These are phyloP conservation scores for Diogma glabrata DNA, from an alignment of 2,888 invertebrate species.

Conservation along the genomic window DNA sequence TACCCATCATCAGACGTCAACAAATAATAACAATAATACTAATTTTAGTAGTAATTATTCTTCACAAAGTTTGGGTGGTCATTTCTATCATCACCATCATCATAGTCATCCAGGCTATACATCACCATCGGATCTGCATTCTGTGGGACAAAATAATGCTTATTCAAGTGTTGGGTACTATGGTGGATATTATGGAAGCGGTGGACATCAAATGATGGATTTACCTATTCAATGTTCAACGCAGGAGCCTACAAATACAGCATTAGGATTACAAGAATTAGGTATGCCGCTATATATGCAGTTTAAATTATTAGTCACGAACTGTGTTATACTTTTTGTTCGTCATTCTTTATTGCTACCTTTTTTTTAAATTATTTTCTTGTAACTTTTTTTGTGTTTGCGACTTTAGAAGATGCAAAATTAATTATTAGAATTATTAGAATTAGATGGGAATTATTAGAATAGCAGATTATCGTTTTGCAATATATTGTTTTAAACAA, in stretches of 20 bases:
- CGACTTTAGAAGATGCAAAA: too few relatives aligned
- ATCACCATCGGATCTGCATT: constrained; percentile 28
- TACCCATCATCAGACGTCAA: constrained; percentile 8
- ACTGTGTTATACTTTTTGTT: too few relatives aligned
- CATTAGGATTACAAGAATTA: constrained; percentile 35
- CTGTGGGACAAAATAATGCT: constrained; percentile 25
- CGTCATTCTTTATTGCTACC: too few relatives aligned
- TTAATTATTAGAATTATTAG: too few relatives aligned
- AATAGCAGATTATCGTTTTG: too few relatives aligned
- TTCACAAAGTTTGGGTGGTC: constrained; percentile 42
- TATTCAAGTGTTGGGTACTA: constrained; percentile 28
- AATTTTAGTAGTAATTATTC: constrained; percentile 43
- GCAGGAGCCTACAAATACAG: constrained; percentile 35
- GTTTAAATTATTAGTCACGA: too few relatives aligned
- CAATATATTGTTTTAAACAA: too few relatives aligned
- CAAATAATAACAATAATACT: constrained; percentile 16
- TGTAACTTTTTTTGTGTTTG: too few relatives aligned
- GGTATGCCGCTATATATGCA: too few relatives aligned
- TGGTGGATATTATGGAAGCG: constrained; percentile 32
- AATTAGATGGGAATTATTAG: too few relatives aligned
- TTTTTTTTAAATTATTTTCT: too few relatives aligned
- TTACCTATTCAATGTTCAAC: constrained; percentile 35
- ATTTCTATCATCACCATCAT: constrained; percentile 29
- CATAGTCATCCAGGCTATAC: constrained; percentile 29
- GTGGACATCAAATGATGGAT: constrained; percentile 36